Conservation (phyloP, 1,140 invertebrate genomes). For the Chrysoperla carnea region DNA sequence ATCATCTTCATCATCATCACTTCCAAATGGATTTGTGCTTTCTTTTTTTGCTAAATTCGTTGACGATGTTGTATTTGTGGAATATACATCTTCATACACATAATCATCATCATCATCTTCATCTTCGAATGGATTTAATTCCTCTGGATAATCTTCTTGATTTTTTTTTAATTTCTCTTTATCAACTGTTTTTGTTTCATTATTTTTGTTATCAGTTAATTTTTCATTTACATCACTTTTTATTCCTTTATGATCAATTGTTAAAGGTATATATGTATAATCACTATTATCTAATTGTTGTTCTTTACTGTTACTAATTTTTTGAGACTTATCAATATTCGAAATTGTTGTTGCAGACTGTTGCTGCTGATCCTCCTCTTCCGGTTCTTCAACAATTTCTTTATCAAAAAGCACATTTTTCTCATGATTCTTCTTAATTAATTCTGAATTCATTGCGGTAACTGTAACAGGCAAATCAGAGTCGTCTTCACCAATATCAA, state of each 20-base stretch:
- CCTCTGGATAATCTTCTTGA: slow-evolving; percentile 42
- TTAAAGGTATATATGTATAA: too few species aligned
- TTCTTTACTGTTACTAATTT: too few species aligned
- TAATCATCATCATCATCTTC: slow-evolving; percentile 30
- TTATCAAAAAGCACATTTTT: slow-evolving; percentile 7
- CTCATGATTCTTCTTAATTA: slow-evolving; percentile 1
- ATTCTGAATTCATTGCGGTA: too few species aligned
- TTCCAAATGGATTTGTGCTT: slow-evolving; percentile 53
- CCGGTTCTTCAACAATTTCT: slow-evolving; percentile 2
- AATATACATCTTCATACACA: neutral
- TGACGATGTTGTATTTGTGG: neutral
- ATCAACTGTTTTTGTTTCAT: slow-evolving; percentile 4
- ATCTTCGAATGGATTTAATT: slow-evolving; percentile 65
- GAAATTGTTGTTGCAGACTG: too few species aligned
- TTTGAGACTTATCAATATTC: too few species aligned
- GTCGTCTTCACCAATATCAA: neutral
- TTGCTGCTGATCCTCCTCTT: too few species aligned
- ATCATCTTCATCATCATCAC: slow-evolving; percentile 41
- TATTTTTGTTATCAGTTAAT: slow-evolving; percentile 3
- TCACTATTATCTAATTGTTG: too few species aligned
- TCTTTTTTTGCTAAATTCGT: slow-evolving; percentile 2
- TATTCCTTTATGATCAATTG: neutral
- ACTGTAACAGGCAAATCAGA: neutral
- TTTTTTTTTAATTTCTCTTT: slow-evolving; percentile 5
- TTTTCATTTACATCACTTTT: slow-evolving; percentile 5